Evolutionary conservation across 2,888 invertebrate genomes (phyloP), one percentile per base, ranked within the genome.

Genomic region (Drosophila testacea): DNA sequence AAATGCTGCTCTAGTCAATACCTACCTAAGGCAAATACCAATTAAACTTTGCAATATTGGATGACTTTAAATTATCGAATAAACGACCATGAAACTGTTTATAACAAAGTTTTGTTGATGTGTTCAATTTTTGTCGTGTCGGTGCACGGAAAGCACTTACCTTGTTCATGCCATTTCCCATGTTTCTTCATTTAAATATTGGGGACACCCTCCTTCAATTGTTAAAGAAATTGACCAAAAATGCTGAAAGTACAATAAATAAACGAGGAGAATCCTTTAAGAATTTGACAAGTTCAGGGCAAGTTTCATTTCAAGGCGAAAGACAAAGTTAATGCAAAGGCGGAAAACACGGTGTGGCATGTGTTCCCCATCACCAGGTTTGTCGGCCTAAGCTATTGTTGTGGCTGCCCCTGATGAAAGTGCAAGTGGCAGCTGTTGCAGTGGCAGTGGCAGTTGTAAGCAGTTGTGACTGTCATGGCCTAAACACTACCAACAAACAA

Each of bases 91-190:
- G 7, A 48, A 22, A 27, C 16, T 22, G 41, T 30, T 42, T 30
- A 41, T 10, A 22, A 6, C 1, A 30, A 56, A 56, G 44, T 36
- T 34, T 56, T 36, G 11, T n/a, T 39, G 9, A 42, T 32, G 13
- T 41, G 39, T 4, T 41, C 0, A 22, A 42, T 22, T 42, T 42
- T 32, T 11, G 30, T 0, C 36, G 36, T 6, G 13, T 16, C 22
- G 16, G 34, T 34, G 32, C 7, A 30, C 36, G 38, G 10, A 65
- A 28, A 4, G 32, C 3, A 22, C 93, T 94, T 93, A 96, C 97
- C 96, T 96, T 97, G 93, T 97, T 97, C 97, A 97, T 97, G 93
- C 97, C 97, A 95, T 97, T 96, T 93, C 97, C 97, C 96, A 97
- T 95, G 93, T 90, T 93, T 93, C 90, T 75, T 89, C 91, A 91